phyloP scores from a whole-genome alignment of 2,113 vertebrate genomes.

The Pelodiscus sinensis region DNA sequence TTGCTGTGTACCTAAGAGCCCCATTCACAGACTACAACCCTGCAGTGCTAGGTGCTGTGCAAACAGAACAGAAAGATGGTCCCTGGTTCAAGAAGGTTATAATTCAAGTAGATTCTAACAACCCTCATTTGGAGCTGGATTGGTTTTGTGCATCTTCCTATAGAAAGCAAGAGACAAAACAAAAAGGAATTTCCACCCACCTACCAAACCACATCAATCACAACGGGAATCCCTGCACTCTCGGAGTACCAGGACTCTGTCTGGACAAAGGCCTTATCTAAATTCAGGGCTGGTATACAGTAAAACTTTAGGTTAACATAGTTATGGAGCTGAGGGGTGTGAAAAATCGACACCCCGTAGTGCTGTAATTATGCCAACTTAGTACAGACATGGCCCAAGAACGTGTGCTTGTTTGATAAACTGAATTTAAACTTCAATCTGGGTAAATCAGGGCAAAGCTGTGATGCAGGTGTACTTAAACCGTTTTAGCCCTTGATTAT shows the following conservation, averaged over 20 bases:
- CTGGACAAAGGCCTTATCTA: background rate
- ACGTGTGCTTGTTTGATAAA: background rate
- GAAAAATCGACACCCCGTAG: no score
- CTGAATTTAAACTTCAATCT: background rate
- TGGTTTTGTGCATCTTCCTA: background rate
- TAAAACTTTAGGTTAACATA: background rate
- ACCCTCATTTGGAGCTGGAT: rapidly evolving
- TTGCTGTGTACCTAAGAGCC: background rate
- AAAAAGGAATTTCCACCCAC: rapidly evolving
- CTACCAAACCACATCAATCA: background rate
- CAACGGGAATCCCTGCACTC: background rate
- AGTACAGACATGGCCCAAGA: background rate
- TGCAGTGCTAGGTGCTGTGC: background rate
- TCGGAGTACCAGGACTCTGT: background rate
- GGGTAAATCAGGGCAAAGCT: background rate
- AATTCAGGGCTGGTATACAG: background rate
- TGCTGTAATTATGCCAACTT: no score
- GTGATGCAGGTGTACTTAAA: background rate
- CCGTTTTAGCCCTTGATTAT: background rate
- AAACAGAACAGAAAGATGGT: background rate
- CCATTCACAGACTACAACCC: background rate
- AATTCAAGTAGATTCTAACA: background rate
- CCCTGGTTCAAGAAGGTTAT: background rate
- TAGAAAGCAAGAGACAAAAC: background rate
- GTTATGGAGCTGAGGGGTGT: no score